Conservation (phyloP, 2,797 vertebrate species). For the Spinus olivaceus region DNA sequence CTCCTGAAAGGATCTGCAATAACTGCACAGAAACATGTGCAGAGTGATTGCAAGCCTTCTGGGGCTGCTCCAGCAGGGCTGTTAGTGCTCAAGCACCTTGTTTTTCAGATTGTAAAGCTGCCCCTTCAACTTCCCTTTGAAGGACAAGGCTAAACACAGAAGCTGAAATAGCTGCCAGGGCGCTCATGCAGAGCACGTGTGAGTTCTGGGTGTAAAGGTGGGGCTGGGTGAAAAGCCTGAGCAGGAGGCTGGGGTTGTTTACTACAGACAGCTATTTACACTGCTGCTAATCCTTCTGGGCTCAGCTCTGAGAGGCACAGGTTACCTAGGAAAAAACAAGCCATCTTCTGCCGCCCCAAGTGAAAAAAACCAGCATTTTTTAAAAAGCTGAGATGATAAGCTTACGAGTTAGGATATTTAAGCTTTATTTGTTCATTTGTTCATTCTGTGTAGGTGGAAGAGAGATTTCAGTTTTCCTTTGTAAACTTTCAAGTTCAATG, state of each 20-base stretch:
- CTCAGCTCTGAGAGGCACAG: neutral
- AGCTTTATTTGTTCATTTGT: neutral
- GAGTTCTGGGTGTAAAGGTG: neutral
- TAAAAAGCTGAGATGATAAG: neutral
- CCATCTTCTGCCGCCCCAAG: neutral
- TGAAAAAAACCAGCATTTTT: neutral
- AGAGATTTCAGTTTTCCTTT: neutral
- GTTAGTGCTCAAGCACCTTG: conserved; percentile 33
- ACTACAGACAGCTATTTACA: neutral
- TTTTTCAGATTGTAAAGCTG: conserved; percentile 58
- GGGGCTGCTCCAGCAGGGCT: conserved; percentile 38
- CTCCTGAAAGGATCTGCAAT: conserved; percentile 54
- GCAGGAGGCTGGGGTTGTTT: neutral
- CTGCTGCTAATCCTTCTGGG: neutral
- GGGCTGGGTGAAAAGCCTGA: neutral
- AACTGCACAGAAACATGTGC: conserved; percentile 38
- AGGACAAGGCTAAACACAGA: conserved; percentile 34
- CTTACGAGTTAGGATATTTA: neutral
- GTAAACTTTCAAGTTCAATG: neutral
- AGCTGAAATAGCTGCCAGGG: neutral
- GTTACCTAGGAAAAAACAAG: neutral
- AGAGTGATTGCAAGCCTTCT: conserved; percentile 45
- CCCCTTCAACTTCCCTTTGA: conserved; percentile 8
- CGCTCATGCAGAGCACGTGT: neutral
- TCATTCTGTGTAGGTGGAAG: neutral